These are phyloP conservation scores for Cnemophilus loriae DNA, from an alignment of 2,113 vertebrate genomes.

Conservation along the genomic window DNA sequence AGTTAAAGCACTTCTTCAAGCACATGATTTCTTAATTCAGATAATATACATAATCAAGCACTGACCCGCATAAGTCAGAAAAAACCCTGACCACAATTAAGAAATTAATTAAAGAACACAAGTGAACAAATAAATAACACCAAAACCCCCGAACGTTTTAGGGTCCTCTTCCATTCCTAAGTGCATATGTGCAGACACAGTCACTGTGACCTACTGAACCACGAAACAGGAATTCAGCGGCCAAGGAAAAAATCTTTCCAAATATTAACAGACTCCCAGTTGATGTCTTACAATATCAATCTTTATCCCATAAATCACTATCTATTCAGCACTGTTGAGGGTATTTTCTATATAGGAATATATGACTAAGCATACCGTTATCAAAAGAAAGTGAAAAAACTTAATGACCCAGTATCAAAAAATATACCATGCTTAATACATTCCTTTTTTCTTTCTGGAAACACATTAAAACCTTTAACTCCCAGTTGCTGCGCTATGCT, in stretches of 20 bases:
- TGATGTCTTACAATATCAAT: not conserved
- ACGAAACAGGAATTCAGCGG: not conserved
- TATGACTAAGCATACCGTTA: not conserved
- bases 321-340: not conserved
- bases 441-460: not conserved
- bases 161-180: not conserved
- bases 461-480: not conserved
- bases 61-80: not conserved
- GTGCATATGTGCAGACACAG: not conserved
- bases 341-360: not conserved
- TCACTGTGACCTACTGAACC: not conserved
- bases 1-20: not conserved
- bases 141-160: not conserved
- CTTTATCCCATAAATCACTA: not conserved
- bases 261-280: not conserved
- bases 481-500: not conserved
- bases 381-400: not conserved
- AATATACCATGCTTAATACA: not conserved
- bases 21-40: not conserved
- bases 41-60: not conserved
- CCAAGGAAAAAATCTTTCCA: not conserved
- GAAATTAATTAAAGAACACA: not conserved
- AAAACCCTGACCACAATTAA: not conserved
- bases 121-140: not conserved
- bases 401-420: not conserved